Percentiles rank a stretch among this genome's conserved stretches.
These are phyloP conservation scores for Alloscopus bannaensis DNA, from an alignment of 2,888 invertebrate species.

Conservation along the genomic window DNA sequence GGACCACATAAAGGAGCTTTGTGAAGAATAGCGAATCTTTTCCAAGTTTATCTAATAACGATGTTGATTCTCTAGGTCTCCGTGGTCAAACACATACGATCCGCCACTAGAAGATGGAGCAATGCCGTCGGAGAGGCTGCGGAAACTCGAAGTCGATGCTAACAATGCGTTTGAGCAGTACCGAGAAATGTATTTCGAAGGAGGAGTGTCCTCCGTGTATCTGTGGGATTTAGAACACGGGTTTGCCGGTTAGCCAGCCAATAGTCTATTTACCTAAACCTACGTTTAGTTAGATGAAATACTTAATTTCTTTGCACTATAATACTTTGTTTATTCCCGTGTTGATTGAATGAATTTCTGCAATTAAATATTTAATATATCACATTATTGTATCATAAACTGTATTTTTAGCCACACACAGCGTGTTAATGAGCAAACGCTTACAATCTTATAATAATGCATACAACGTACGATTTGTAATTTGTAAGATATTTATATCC, in stretches of 20 bases:
- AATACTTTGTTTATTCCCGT: not conserved
- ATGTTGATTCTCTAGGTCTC: constrained; percentile 85
- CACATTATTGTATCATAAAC: constrained; percentile 49
- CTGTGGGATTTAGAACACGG: constrained; percentile 99
- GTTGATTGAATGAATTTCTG: constrained; percentile 75
- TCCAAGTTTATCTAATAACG: not conserved
- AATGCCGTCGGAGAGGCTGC: constrained; percentile 96
- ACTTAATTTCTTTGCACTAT: not conserved
- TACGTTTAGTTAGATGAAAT: too few relatives aligned
- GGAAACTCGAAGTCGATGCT: constrained; percentile 97
- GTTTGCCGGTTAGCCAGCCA: constrained; percentile 86
- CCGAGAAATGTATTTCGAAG: constrained; percentile 99
- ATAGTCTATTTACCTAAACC: too few relatives aligned
- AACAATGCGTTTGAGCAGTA: constrained; percentile 99
- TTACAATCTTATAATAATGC: constrained; percentile 53
- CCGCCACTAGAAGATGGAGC: constrained; percentile 98
- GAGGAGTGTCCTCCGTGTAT: constrained; percentile 99
- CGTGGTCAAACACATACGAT: constrained; percentile 99
- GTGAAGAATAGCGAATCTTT: constrained; percentile 11
- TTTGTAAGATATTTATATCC: constrained; percentile 55
- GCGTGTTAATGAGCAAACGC: constrained; percentile 56
- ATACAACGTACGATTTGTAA: constrained; percentile 52
- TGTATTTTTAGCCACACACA: constrained; percentile 55
- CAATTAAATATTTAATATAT: constrained; percentile 46
- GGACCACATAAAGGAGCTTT: not conserved